Conservation (phyloP, 2,888 invertebrate genomes). For the Scaptomyza parva region DNA sequence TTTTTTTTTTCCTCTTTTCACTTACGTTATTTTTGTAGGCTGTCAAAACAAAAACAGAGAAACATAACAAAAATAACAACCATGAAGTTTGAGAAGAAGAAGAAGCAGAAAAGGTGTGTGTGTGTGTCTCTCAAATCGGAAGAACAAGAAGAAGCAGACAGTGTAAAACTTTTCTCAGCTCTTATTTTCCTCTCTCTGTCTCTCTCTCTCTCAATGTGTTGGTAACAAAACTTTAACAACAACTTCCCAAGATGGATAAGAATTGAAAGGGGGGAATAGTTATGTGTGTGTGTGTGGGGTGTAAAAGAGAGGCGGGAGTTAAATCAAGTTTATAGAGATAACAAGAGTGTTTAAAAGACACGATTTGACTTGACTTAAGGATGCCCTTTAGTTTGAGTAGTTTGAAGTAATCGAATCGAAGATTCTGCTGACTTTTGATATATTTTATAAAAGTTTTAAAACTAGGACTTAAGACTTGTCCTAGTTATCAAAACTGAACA, state of each 20-base stretch:
- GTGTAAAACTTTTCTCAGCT: slow-evolving; percentile 68
- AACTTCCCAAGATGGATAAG: slow-evolving; percentile 71
- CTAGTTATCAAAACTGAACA: too few relatives aligned
- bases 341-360: slow-evolving; percentile 14
- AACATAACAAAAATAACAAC: slow-evolving; percentile 40
- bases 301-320: slow-evolving; percentile 13
- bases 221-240: slow-evolving; percentile 68
- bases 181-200: slow-evolving; percentile 36
- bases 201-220: slow-evolving; percentile 4
- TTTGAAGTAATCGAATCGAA: too few relatives aligned
- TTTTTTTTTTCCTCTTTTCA: slow-evolving; percentile 21
- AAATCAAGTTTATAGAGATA: slow-evolving; percentile 60
- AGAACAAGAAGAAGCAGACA: slow-evolving; percentile 54
- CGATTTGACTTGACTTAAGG: background rate
- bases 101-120: slow-evolving; percentile 29
- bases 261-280: slow-evolving; percentile 29
- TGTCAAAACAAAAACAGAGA: slow-evolving; percentile 60
- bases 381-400: slow-evolving; percentile 3
- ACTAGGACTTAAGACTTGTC: too few relatives aligned
- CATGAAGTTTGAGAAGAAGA: slow-evolving; percentile 13
- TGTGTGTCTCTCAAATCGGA: slow-evolving; percentile 36
- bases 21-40: slow-evolving; percentile 18
- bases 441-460: too few relatives aligned
- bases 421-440: too few relatives aligned
- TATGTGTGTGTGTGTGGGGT: background rate